A percentile compares a stretch with the other conserved stretches of the same genome.
phyloP scores from a whole-genome alignment of 2,888 invertebrate genomes.

The Prenolepis imparis region DNA sequence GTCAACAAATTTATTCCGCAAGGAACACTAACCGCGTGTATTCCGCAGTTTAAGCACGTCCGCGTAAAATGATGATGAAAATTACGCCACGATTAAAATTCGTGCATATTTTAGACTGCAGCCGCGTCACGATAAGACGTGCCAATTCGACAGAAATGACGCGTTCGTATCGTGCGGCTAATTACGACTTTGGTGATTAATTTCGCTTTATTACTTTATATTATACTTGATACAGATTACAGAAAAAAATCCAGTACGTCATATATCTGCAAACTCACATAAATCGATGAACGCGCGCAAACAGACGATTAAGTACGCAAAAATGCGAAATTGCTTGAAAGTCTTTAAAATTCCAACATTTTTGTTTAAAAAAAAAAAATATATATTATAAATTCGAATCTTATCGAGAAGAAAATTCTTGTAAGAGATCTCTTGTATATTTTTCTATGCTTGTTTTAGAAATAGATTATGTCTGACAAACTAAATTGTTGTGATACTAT shows the following conservation, averaged over 20 bases:
- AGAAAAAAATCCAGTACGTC: not conserved
- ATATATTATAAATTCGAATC: not conserved
- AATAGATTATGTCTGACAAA: not conserved
- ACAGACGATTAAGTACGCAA: not conserved
- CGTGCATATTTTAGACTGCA: conserved; percentile 32
- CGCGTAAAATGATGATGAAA: conserved; percentile 25
- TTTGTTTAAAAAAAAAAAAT: not conserved
- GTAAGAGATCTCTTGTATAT: not conserved
- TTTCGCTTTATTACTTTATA: conserved; percentile 27
- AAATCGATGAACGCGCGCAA: not conserved
- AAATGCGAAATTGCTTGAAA: not conserved
- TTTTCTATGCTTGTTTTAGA: not conserved
- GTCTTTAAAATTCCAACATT: not conserved
- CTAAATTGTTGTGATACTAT: not conserved
- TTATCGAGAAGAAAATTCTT: not conserved
- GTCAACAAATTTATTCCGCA: conserved; percentile 65
- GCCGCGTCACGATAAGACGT: conserved; percentile 37
- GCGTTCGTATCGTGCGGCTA: conserved; percentile 20
- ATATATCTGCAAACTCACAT: not conserved
- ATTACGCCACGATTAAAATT: conserved; percentile 38
- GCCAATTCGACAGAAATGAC: conserved; percentile 34
- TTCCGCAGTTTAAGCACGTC: conserved; percentile 36
- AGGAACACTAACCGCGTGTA: conserved; percentile 13
- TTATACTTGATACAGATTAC: not conserved
- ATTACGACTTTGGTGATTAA: conserved; percentile 26